Evolutionary conservation across 2,797 vertebrate species (phyloP), one percentile per base, ranked within the genome.

Genomic region (Xenentodon cancila): DNA sequence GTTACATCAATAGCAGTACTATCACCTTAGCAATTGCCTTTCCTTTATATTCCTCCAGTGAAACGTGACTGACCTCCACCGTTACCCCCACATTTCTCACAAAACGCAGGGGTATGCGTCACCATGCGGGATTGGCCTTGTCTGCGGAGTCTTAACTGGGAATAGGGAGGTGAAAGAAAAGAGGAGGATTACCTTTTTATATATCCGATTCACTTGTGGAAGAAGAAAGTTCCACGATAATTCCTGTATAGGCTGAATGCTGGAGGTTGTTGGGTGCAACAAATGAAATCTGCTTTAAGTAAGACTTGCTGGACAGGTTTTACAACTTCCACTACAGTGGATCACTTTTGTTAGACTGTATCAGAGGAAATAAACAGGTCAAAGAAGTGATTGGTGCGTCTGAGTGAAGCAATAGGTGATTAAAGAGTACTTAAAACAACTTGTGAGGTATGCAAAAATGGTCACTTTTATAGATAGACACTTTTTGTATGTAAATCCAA

Each of bases 21-120:
- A 91, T 92, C 90, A 89, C 90, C 90, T 88, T 79, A 78, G 86
- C 89, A 89, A 90, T 91, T 90, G 90, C 89, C 82, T 90, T 89
- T 82, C 89, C 84, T 91, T 89, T 91, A 90, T 91, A 89, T 91
- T 92, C 89, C 86, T 85, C 85, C 81, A 74, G 80, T 73, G 88
- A 75, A 87, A 89, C 81, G 73, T 80, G 85, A 88, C 88, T 87
- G 87, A 89, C 89, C 89, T 87, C 86, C 77, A 59, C 73, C 79
- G 3, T 71, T 73, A 32, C 62, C 78, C 82, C 75, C 77, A 71
- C 76, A 65, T 79, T 79, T 79, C 82, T 88, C 79, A 85, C 84
- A 83, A 89, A 87, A 73, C 27, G 45, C 71, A 51, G 55, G 49
- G 61, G 61, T 77, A 79, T 80, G 76, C 71, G 53, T 67, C 84